A percentile compares a stretch with the other conserved stretches of the same genome.
phyloP scores from a whole-genome alignment of 2,113 vertebrate genomes.

The Cebidichthys violaceus region DNA sequence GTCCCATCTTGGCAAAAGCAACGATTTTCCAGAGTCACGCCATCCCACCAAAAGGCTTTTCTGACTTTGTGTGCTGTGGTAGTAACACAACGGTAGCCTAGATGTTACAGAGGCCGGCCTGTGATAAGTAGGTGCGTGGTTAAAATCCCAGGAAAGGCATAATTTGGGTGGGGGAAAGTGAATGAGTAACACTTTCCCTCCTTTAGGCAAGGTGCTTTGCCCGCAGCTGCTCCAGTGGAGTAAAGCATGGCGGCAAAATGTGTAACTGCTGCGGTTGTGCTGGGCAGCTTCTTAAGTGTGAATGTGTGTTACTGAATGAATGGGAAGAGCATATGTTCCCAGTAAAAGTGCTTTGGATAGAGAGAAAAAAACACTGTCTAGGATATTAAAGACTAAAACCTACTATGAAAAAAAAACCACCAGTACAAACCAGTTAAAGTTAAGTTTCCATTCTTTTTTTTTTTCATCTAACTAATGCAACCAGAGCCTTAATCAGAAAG shows the following conservation, averaged over 20 bases:
- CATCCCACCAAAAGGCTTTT: background rate
- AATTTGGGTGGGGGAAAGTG: conserved; percentile 46
- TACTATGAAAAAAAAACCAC: conserved; percentile 18
- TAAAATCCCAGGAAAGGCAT: conserved; percentile 39
- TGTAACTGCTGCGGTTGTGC: conserved; percentile 58
- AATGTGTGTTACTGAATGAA: conserved; percentile 59
- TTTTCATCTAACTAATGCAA: conserved; percentile 23
- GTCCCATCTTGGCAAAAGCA: background rate
- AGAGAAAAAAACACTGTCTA: conserved; percentile 46
- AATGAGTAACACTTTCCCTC: conserved; percentile 71
- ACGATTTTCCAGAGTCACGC: conserved; percentile 12
- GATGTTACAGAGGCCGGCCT: conserved; percentile 31
- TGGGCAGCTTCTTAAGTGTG: conserved; percentile 53
- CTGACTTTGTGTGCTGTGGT: conserved; percentile 15
- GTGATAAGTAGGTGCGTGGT: conserved; percentile 42
- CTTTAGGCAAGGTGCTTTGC: conserved; percentile 67
- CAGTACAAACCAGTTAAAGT: conserved; percentile 13
- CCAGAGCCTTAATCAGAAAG: conserved; percentile 49
- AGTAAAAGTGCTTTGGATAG: conserved; percentile 26
- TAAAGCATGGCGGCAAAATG: conserved; percentile 43
- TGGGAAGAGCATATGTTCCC: conserved; percentile 63
- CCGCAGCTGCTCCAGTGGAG: conserved; percentile 50
- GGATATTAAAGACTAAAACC: conserved; percentile 32
- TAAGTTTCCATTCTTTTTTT: conserved; percentile 4
- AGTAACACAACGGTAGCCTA: conserved; percentile 13